Evolutionary conservation across 2,113 vertebrate species (phyloP), one percentile per base, ranked within the genome.

Genomic region (Thunnus maccoyii): DNA sequence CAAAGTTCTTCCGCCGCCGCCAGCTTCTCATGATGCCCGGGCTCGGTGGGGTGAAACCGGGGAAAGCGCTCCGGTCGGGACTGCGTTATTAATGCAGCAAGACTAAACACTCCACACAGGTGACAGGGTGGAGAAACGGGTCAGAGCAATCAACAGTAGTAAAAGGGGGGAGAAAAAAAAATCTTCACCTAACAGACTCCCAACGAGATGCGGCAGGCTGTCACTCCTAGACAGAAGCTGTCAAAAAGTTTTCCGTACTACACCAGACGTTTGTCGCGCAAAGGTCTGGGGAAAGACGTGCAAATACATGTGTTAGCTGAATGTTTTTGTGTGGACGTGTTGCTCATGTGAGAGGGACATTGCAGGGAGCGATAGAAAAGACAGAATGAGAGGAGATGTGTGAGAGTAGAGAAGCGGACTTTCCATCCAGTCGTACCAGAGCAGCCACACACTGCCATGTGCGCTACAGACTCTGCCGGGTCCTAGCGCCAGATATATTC

Each of bases 1-100:
- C 81, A 72, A 92, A 92, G 90, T 93, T 91, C 84, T 47, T 81
- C 81, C 88, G 78, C 86, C 90, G 85, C 79, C 86, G 84, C 92
- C 91, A 88, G 86, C 47, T 68, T 75, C 81, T 88, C 91, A 93
- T 94, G 84, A 66, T 91, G 82, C 75, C 75, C 84, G 74, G 73
- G 52, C 36, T 83, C 44, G 71, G 76, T 63, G 57, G 46, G 64
- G 52, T 58, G 71, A 85, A 78, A 30, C 60, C 65, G 75, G 82
- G 41, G 30, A 41, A 32, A 63, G 52, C 75, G 20, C 63, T 82
- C 78, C 79, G 58, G 44, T 84, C 80, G 25, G 32, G 41, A 36
- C 65, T 18, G 58, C 72, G 48, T 62, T 65, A 54, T 32, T 18
- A 27, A 52, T 48, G 69, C 64, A 69, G 79, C 80, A 46, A 22